Conservation (phyloP, 1,140 invertebrate genomes). For the Phymastichus coffea region DNA sequence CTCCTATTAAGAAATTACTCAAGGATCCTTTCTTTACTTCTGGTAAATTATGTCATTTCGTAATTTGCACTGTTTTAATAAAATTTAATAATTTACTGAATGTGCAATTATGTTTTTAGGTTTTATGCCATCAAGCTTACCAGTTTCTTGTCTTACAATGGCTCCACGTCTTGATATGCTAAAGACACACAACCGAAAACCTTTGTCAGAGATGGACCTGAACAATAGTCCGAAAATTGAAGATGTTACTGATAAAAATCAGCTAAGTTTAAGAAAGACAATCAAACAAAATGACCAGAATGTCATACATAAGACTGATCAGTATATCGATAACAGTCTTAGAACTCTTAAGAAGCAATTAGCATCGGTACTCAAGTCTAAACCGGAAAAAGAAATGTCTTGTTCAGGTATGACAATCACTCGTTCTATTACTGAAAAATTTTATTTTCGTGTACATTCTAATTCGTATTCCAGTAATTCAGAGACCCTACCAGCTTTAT, state of each 20-base stretch:
- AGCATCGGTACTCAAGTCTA: constrained; percentile 45
- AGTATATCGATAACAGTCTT: constrained; percentile 40
- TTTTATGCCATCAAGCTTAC: constrained; percentile 79
- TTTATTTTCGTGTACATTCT: constrained; percentile 17
- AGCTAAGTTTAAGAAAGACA: constrained; percentile 38
- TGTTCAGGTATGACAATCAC: constrained; percentile 38
- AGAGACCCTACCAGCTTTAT: constrained; percentile 31
- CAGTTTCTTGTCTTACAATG: constrained; percentile 87
- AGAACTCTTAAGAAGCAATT: constrained; percentile 45
- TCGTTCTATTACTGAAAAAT: constrained; percentile 5
- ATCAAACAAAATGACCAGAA: constrained; percentile 11
- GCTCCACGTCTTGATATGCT: constrained; percentile 81
- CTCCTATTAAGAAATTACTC: constrained; percentile 74
- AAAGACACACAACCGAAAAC: constrained; percentile 64
- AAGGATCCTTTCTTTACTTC: constrained; percentile 71
- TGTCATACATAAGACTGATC: constrained; percentile 35
- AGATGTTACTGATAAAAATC: constrained; percentile 30
- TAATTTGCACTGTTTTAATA: too few relatives aligned
- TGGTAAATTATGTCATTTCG: constrained; percentile 42
- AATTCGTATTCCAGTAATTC: constrained; percentile 17
- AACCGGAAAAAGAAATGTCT: constrained; percentile 46
- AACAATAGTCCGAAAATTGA: constrained; percentile 35
- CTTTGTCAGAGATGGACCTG: constrained; percentile 69
- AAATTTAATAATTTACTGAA: background rate
- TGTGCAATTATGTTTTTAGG: constrained; percentile 55